phyloP scores from a whole-genome alignment of 2,797 vertebrate genomes.

The Lepus townsendii region DNA sequence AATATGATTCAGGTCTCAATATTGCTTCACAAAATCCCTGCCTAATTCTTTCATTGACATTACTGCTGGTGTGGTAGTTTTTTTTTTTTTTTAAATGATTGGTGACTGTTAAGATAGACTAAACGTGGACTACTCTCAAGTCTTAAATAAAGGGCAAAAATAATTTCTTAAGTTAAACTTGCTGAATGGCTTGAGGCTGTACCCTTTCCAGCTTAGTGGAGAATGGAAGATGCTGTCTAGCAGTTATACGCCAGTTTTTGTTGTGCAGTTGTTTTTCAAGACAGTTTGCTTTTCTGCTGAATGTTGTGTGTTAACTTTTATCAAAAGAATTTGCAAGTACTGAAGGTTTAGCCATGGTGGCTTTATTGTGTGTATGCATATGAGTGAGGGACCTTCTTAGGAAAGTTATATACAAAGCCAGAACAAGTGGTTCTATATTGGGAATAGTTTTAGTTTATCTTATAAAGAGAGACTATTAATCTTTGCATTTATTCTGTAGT shows the following conservation, averaged over 20 bases:
- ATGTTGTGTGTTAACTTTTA: constrained; percentile 57
- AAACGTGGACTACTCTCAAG: not conserved
- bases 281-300: constrained; percentile 35
- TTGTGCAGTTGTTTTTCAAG: constrained; percentile 49
- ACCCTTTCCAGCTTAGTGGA: constrained; percentile 47
- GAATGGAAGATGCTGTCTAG: not conserved
- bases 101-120: not conserved
- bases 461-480: constrained; percentile 40
- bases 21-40: constrained; percentile 11
- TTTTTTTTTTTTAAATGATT: constrained; percentile 24
- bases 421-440: constrained; percentile 17
- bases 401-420: constrained; percentile 46
- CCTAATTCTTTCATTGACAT: not conserved
- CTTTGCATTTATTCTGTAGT: constrained; percentile 49
- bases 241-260: constrained; percentile 22
- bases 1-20: not conserved
- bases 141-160: constrained; percentile 41
- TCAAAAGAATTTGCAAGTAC: constrained; percentile 34
- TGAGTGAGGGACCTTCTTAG: constrained; percentile 33
- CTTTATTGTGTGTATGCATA: not conserved
- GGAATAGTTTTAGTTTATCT: not conserved
- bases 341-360: not conserved
- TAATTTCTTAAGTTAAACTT: constrained; percentile 58
- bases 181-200: constrained; percentile 34
- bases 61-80: constrained; percentile 23